Evolutionary conservation across 2,113 vertebrate genomes (phyloP).

Genomic region (Pelusios castaneus): DNA sequence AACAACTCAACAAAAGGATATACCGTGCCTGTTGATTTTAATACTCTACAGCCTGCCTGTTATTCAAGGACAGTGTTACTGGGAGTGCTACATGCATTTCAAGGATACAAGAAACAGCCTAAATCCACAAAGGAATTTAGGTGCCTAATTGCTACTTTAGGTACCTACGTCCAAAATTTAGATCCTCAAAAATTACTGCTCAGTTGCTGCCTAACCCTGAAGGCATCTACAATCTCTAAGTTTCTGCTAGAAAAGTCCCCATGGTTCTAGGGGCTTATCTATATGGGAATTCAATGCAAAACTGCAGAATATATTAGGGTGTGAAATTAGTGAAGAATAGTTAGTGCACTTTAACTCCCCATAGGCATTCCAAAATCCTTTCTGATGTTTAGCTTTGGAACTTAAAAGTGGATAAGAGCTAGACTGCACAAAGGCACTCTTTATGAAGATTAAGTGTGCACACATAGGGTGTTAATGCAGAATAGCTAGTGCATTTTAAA

Average conservation of each 20-base stretch:
- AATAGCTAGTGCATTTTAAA: not conserved
- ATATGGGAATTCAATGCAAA: too few species aligned
- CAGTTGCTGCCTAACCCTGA: not conserved
- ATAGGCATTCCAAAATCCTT: not conserved
- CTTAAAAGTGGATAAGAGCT: not conserved
- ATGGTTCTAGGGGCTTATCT: not conserved
- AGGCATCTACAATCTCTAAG: not conserved
- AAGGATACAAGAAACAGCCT: not conserved
- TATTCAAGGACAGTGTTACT: not conserved
- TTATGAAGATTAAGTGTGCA: not conserved
- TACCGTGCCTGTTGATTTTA: slow-evolving; percentile 1
- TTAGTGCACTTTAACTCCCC: not conserved
- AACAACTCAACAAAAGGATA: slow-evolving; percentile 45
- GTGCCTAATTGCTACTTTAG: not conserved
- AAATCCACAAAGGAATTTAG: not conserved
- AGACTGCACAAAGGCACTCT: not conserved
- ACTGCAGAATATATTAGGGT: too few species aligned
- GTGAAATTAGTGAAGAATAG: not conserved
- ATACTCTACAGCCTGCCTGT: not conserved
- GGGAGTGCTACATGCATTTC: not conserved
- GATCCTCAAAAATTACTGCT: not conserved
- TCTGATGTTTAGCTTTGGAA: not conserved
- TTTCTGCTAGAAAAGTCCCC: not conserved
- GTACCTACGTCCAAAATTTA: not conserved
- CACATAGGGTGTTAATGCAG: not conserved